Percentiles rank a stretch among this genome's conserved stretches.
These are phyloP conservation scores for Verasper variegatus DNA, from an alignment of 2,113 vertebrate genomes.

Conservation along the genomic window DNA sequence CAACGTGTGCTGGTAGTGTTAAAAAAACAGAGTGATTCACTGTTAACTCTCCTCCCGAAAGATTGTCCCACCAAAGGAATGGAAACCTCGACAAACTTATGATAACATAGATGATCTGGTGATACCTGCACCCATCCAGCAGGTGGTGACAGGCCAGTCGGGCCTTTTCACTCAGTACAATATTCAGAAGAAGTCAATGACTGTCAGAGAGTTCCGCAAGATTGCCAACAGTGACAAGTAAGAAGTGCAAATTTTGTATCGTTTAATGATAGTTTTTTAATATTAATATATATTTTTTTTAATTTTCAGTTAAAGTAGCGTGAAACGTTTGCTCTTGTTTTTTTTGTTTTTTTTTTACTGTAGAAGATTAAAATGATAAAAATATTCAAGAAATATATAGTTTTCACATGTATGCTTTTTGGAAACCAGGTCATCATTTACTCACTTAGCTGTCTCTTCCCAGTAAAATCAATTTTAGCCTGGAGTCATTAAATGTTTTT, in stretches of 20 bases:
- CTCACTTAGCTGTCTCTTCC: no score
- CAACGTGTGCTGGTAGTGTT: background rate
- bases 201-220: conserved; percentile 91
- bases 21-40: background rate
- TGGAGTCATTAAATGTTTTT: no score
- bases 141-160: conserved; percentile 96
- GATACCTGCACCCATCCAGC: conserved; percentile 97
- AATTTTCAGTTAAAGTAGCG: background rate
- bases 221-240: conserved; percentile 96
- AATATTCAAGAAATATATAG: no score
- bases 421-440: no score
- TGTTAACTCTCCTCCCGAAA: conserved; percentile 61
- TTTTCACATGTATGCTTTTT: no score
- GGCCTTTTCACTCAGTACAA: conserved; percentile 99
- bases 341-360: no score
- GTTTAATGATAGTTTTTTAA: no score
- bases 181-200: conserved; percentile 98
- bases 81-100: conserved; percentile 92
- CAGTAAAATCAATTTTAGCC: no score
- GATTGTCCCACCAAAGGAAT: conserved; percentile 96
- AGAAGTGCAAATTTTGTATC: conserved; percentile 33
- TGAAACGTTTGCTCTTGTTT: background rate
- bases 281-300: no score
- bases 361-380: background rate
- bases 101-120: conserved; percentile 95